Evolutionary conservation across 2,797 vertebrate species (phyloP), one percentile per base, ranked within the genome.

Genomic region (Adrianichthys oophorus): DNA sequence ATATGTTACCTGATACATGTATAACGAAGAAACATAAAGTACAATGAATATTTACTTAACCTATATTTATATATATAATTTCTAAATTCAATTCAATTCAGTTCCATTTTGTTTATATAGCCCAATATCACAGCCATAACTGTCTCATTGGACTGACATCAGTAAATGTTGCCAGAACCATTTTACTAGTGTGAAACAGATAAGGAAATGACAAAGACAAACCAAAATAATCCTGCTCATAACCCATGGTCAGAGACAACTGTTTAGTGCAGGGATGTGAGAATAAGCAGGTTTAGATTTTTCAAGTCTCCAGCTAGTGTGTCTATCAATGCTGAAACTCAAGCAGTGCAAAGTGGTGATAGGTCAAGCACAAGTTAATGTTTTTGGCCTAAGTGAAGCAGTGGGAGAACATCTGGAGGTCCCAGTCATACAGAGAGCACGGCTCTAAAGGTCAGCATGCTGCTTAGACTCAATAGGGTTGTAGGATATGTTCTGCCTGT

Each of bases 381-480:
- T 51, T 48, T 57, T 26, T 59, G 52, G 57, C 54, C 56, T 41
- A 43, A 65, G 29, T 70, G 52, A 72, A 72, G 26, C 65, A 76
- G 63, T 65, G 52, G 74, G 73, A 53, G 62, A 18, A 59, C 51
- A 63, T 54, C 43, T 49, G 53, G 57, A 74, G 72, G 78, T 84
- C 77, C 69, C 4, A 62, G 37, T 48, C 53, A 59, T 56, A 77
- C 66, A 72, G 47, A 58, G 57, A 78, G 63, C 52, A 13, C 60
- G 52, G 72, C 61, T 48, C 59, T 59, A 50, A 57, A 77, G 69
- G 75, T 81, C 72, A 80, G 29, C 64, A 17, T 65, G 66, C 50
- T 42, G 41, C 58, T 56, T 18, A 51, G 62, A 70, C 54, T 65
- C 64, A 52, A 59, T 24, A 17, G 62, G 55, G 68, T 46, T 59